Evolutionary conservation across 2,888 invertebrate species (phyloP).

Genomic region (Parasteatoda lunata): DNA sequence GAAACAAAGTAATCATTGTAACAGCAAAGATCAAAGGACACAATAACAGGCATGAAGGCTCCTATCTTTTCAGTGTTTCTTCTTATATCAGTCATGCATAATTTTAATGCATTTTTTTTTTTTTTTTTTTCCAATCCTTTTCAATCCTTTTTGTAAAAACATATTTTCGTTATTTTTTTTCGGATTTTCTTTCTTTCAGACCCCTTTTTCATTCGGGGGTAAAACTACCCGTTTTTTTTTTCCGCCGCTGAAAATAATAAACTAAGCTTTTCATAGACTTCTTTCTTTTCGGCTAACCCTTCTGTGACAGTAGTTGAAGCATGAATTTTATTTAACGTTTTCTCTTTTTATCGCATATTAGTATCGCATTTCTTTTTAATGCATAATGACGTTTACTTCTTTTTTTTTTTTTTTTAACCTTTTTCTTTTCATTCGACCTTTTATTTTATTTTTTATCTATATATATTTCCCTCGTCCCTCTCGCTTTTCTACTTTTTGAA

Average conservation of each 20-base stretch:
- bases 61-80: constrained; percentile 19
- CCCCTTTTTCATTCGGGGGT: neutral
- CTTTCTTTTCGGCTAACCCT: too few relatives aligned
- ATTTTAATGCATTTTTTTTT: constrained; percentile 36
- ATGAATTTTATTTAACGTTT: too few relatives aligned
- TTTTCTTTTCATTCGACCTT: neutral
- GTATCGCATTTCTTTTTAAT: neutral
- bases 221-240: too few relatives aligned
- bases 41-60: constrained; percentile 9
- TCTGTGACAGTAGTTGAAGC: too few relatives aligned
- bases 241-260: too few relatives aligned
- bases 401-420: neutral
- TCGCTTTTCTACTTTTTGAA: neutral
- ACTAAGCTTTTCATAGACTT: too few relatives aligned
- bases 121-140: too few relatives aligned
- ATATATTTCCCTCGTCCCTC: neutral
- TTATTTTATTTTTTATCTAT: neutral
- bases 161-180: neutral
- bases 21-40: constrained; percentile 22
- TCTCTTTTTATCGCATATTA: neutral
- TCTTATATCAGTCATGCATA: constrained; percentile 23
- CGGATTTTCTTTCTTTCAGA: neutral
- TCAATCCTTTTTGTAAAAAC: constrained; percentile 4
- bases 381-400: neutral
- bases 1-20: constrained; percentile 26